These are phyloP conservation scores for Galbula dea DNA, from an alignment of 2,113 vertebrate species.

Conservation along the genomic window DNA sequence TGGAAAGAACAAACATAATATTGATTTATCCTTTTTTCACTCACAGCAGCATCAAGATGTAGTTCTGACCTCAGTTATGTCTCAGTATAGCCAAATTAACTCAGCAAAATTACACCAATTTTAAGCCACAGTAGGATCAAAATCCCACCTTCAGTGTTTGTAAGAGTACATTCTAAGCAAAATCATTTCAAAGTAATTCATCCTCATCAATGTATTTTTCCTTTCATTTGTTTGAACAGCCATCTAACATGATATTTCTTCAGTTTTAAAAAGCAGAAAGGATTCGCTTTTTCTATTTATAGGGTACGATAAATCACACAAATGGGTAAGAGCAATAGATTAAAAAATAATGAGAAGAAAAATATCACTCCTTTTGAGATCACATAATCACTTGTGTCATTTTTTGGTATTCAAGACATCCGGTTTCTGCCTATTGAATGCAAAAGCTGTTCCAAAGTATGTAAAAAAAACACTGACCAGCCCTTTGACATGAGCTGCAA, in stretches of 20 bases:
- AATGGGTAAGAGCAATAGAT: not conserved
- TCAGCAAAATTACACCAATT: not conserved
- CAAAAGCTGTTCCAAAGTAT: not conserved
- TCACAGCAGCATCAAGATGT: not conserved
- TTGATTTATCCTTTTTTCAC: constrained; percentile 5
- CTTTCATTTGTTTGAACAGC: not conserved
- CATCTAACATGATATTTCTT: not conserved
- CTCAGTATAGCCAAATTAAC: constrained; percentile 3
- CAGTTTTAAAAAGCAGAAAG: not conserved
- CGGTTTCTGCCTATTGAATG: not conserved
- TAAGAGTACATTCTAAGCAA: not conserved
- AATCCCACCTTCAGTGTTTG: not conserved
- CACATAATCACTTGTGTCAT: not conserved
- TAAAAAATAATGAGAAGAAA: not conserved
- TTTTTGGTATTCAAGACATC: not conserved
- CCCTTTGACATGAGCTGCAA: not conserved
- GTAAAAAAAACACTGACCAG: not conserved
- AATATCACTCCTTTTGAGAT: not conserved
- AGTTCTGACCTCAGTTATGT: not conserved
- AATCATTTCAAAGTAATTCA: not conserved
- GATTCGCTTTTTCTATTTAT: not conserved
- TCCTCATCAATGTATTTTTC: not conserved
- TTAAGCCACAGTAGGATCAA: not conserved
- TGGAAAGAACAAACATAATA: not conserved
- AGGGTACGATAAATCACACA: not conserved